Base-by-base conservation (phyloP, 37 sponge, comb jelly and placozoan genomes). In the Ephydatia muelleri region DNA sequence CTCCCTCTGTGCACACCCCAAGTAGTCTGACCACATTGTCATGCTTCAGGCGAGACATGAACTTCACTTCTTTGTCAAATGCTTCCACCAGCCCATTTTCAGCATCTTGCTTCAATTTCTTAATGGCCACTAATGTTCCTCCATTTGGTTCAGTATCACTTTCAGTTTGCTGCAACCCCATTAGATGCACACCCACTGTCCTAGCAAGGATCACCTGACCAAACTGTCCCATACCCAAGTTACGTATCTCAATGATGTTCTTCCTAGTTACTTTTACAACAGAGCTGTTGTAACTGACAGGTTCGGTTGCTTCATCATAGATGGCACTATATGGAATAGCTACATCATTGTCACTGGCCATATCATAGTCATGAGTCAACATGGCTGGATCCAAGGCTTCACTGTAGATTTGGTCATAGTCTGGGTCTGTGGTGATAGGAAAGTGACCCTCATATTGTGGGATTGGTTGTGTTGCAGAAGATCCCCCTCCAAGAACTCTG, bases 51-150 rank as follows among this genome's bases (percentile, higher is more conserved):
- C 85, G 76, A 12, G 92, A 75, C 88, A 95, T 92, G 73, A 89
- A 92, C 80, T 87, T 87, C 21, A 95, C 79, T 75, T 95, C 93
- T 40, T 92, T 77, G 23, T 89, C 80, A 78, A 95, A 95, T 14
- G 80, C 83, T 28, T 78, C 80, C 38, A 77, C 76, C 27, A 92
- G 65, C 2, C 72, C 33, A 31, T 35, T 14, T 33, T 79, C 80
- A 27, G 91, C 85, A 72, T 89, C 76, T 26, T 75, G 35, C 70
- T 82, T 95, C 68, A 95, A 80, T 78, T 85, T 78, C 76, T 95
- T 95, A 11, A 95, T 83, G 27, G 95, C 95, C 73, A 95, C 95
- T 22, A 93, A 75, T 33, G 87, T 43, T n/a, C 88, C 78, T 22
- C 84, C 38, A 70, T 70, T 76, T 65, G 29, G 87, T 49, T 89